Evolutionary conservation across 2,797 vertebrate genomes (phyloP), one percentile per base, ranked within the genome.

Genomic region (Chrosomus eos): DNA sequence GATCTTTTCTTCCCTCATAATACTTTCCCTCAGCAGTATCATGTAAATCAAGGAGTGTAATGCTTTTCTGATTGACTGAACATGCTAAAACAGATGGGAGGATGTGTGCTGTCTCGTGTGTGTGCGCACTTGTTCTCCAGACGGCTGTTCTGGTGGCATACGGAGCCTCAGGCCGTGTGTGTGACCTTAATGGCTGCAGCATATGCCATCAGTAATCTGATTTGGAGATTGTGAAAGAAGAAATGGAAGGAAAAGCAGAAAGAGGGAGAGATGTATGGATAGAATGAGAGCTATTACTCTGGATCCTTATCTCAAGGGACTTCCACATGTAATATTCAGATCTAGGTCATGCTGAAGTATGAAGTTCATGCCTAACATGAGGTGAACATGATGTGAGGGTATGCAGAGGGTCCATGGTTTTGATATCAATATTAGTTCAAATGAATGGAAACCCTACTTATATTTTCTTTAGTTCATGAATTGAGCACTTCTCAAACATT

Each of bases 181-280:
- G 88, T 87, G 91, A 92, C 88, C 90, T 84, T 91, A 92, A 93
- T 91, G 90, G 90, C 87, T 89, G 89, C 89, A 90, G 90, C 94
- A 94, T 93, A 94, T 94, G 92, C 91, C 91, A 86, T 87, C 72
- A 55, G 85, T 94, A 93, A 94, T 94, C 93, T 92, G 92, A 93
- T 93, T 93, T 90, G 83, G 81, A 89, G 91, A 90, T 83, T 91
- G 74, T 81, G 40, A 87, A 87, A 45, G 58, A 60, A 78, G 78
- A 86, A 87, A 81, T 70, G 43, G 45, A 78, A 70, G 45, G 81
- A 64, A 78, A 70, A 81, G 60, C 38, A n/a, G 26, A 80, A 71
- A 80, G 13, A 60, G 80, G 71, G 13, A 86, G 8, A 53, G 72
- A 31, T 18, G 40, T 53, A 67, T 40, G 14, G 62, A 79, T 36